Conservation (phyloP, 37 sponge, comb jelly and placozoan genomes). For the Hexactinellida sp. region DNA sequence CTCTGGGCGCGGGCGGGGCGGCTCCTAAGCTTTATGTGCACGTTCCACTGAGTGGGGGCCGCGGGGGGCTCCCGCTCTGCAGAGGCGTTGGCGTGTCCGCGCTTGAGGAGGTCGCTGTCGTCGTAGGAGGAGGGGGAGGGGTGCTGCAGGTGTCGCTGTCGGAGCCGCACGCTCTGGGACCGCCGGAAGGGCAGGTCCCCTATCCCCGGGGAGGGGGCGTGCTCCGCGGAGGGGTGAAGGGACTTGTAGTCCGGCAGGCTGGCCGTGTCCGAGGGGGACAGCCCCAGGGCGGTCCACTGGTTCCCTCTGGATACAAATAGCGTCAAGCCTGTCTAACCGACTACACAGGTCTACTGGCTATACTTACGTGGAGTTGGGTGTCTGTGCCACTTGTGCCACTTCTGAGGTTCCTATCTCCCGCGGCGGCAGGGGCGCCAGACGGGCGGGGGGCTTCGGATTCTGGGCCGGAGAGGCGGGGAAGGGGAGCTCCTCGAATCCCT, state of each 20-base stretch:
- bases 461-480: neutral
- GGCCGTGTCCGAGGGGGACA: neutral
- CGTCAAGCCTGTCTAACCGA: too few species aligned
- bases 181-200: slow-evolving; percentile 43
- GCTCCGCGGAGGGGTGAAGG: neutral
- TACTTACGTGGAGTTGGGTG: neutral
- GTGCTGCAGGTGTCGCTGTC: slow-evolving; percentile 42
- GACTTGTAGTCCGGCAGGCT: slow-evolving; percentile 1
- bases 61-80: slow-evolving; percentile 20
- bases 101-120: neutral
- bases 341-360: too few species aligned
- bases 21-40: slow-evolving; percentile 46
- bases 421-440: neutral
- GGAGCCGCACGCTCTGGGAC: slow-evolving; percentile 45
- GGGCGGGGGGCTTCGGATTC: neutral
- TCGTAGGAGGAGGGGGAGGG: slow-evolving; percentile 10
- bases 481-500: neutral
- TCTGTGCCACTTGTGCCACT: neutral
- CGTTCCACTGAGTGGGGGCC: slow-evolving; percentile 38
- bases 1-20: slow-evolving; percentile 34
- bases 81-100: neutral
- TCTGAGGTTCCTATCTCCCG: neutral
- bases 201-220: neutral
- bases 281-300: neutral
- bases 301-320: neutral